Base-by-base conservation (phyloP, 1,140 invertebrate species). In the Acyrthosiphon pisum region DNA sequence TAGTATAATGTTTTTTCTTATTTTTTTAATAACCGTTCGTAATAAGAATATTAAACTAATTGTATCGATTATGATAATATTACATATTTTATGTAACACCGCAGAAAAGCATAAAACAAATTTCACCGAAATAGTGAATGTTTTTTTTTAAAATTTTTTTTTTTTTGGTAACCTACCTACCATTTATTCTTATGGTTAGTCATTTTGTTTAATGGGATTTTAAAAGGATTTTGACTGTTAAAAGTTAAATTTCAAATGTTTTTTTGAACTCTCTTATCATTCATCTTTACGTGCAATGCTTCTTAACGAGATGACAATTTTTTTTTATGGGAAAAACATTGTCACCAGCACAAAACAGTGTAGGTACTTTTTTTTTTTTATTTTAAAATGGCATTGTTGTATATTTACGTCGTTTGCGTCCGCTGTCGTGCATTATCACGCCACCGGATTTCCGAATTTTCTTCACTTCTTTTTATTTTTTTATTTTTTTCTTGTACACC, bases 361-460 rank as follows among this genome's bases (percentile, higher is more conserved):
- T 76, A 76, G 60, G 60, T 68, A n/a, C 53, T 90, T 68, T 68
- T 90, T 53, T 53, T 53, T 53, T 76, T 90, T 60, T 53, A 87
- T 89, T 89, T 89, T 50, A 90, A 90, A 90, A 90, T 50, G 87
- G n/a, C 56, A 60, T 90, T 56, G 37, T 90, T 68, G 53, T 68
- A 68, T 44, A 44, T 44, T 90, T 90, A 44, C 56, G 56, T 90
- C 56, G 14, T 90, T 90, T 90, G 41, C 37, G 50, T 90, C 88
- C 35, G 88, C 89, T 44, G 89, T 41, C 56, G 37, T 68, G 26
- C 53, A 44, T 90, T 90, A 60, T 60, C 53, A 90, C 89, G 41
- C 37, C 53, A 68, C 89, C 89, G 89, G 89, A 90, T 90, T 68
- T 90, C 89, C 89, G 89, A 90, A 46, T 68, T 50, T 90, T 90